These are phyloP conservation scores for Rousettus leschenaultii DNA, from an alignment of 2,113 vertebrate genomes.

Conservation along the genomic window DNA sequence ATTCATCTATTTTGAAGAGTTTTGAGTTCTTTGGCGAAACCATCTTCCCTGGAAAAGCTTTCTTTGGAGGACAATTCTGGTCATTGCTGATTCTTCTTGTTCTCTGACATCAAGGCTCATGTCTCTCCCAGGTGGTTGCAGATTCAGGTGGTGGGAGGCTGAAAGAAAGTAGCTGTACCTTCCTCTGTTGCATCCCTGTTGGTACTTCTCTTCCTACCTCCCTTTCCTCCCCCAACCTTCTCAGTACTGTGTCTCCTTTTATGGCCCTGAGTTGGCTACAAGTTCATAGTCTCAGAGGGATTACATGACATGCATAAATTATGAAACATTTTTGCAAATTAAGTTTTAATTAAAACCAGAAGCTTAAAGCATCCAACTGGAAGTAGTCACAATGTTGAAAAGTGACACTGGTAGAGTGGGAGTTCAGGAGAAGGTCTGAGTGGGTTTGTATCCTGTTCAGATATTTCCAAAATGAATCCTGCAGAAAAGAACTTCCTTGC, in stretches of 20 bases:
- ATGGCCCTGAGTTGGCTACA: conserved; percentile 55
- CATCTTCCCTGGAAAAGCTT: background rate
- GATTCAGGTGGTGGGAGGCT: background rate
- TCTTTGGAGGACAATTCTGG: background rate
- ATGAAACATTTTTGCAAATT: conserved; percentile 76
- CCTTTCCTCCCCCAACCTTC: conserved; percentile 22
- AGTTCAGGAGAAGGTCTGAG: conserved; percentile 73
- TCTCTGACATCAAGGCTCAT: background rate
- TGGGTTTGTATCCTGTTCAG: conserved; percentile 55
- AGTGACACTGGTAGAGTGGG: conserved; percentile 68
- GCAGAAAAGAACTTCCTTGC: conserved; percentile 19
- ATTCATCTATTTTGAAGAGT: conserved; percentile 24
- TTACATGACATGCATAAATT: conserved; percentile 74
- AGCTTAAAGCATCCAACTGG: conserved; percentile 62
- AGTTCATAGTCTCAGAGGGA: conserved; percentile 66
- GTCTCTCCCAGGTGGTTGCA: background rate
- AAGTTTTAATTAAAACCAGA: conserved; percentile 79
- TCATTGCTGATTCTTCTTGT: background rate
- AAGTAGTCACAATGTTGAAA: conserved; percentile 71
- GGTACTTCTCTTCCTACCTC: conserved; percentile 28
- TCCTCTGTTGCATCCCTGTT: background rate
- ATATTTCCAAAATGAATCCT: conserved; percentile 44
- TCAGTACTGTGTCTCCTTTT: conserved; percentile 46
- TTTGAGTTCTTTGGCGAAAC: conserved; percentile 12
- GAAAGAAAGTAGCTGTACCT: background rate